Evolutionary conservation across 1,140 invertebrate genomes (phyloP).

Genomic region (Sarcophaga peregrina): DNA sequence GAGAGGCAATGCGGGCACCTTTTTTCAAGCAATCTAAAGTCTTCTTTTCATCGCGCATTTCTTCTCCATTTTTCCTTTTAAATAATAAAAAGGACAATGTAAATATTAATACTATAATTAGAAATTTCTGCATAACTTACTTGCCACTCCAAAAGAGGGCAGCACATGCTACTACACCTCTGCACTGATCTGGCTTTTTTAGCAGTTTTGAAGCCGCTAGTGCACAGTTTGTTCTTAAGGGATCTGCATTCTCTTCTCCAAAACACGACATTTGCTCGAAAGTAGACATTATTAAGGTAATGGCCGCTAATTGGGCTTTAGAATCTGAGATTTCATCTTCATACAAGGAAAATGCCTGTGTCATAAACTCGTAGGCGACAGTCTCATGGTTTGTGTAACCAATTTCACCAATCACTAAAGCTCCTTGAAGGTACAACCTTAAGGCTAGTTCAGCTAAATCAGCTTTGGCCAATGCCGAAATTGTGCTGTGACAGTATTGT

Average conservation of each 20-base stretch:
- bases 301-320: conserved; percentile 94
- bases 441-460: conserved; percentile 93
- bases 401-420: conserved; percentile 91
- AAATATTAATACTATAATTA: background rate
- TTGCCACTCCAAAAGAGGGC: conserved; percentile 98
- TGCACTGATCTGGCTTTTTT: conserved; percentile 97
- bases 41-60: conserved; percentile 87
- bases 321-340: conserved; percentile 99
- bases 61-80: conserved; percentile 69
- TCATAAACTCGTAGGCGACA: conserved; percentile 98
- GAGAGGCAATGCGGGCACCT: conserved; percentile 91
- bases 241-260: conserved; percentile 96
- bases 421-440: conserved; percentile 93
- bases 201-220: conserved; percentile 94
- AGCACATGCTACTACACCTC: conserved; percentile 90
- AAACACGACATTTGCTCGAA: conserved; percentile 95
- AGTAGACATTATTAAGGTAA: conserved; percentile 94
- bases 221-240: conserved; percentile 93
- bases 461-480: conserved; percentile 91
- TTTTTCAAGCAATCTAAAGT: conserved; percentile 97
- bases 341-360: conserved; percentile 97
- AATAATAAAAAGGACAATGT: background rate
- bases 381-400: conserved; percentile 95
- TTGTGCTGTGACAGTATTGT: conserved; percentile 96
- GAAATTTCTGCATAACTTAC: conserved; percentile 48